Conservation (phyloP, 2,888 invertebrate genomes). For the Agriopis aurantiaria region DNA sequence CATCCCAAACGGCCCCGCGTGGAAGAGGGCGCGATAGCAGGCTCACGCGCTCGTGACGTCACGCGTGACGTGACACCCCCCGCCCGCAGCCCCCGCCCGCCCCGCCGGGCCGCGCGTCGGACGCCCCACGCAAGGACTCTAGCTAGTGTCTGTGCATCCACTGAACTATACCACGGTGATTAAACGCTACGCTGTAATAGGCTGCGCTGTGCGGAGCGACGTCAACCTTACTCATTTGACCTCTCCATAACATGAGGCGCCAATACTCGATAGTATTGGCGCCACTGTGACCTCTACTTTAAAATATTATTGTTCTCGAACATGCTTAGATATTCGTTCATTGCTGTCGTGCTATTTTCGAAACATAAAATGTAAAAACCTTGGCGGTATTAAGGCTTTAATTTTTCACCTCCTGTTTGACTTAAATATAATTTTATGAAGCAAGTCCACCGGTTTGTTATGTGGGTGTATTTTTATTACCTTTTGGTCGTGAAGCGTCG, state of each 20-base stretch:
- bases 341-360: neutral
- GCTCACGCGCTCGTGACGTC: slow-evolving; percentile 36
- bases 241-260: neutral
- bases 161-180: slow-evolving; percentile 7
- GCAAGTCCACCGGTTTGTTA: too few species aligned
- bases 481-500: neutral
- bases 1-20: slow-evolving; percentile 71
- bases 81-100: neutral
- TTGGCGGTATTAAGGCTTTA: too few species aligned
- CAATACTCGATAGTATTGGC: too few species aligned
- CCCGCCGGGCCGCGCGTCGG: slow-evolving; percentile 22
- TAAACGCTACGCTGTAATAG: neutral
- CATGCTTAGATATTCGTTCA: neutral
- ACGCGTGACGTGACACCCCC: slow-evolving; percentile 1
- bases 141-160: slow-evolving; percentile 14
- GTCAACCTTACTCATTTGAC: too few species aligned
- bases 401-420: too few species aligned
- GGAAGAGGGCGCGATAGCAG: slow-evolving; percentile 74
- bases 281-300: too few species aligned
- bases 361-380: too few species aligned
- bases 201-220: neutral
- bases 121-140: slow-evolving; percentile 1
- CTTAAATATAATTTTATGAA: too few species aligned
- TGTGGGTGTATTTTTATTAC: too few species aligned
- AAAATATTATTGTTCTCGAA: neutral